Conservation (phyloP, 2,888 invertebrate genomes). For the Cerastis leucographa region DNA sequence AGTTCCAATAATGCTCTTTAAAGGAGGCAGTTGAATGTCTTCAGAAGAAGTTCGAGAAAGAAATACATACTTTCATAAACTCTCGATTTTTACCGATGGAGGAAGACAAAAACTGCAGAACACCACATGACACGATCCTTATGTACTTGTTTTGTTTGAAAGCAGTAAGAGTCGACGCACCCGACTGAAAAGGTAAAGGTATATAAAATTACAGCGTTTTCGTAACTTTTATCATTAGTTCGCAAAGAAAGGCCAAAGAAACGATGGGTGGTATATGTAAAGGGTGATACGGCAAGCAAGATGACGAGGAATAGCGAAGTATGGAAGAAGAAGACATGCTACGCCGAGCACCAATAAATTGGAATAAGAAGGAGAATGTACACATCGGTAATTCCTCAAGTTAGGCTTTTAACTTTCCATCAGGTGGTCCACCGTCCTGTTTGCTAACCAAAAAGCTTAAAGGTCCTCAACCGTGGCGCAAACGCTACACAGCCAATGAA, state of each 20-base stretch:
- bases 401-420: background rate
- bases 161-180: background rate
- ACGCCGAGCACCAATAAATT: too few species aligned
- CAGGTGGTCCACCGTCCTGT: slow-evolving; percentile 16
- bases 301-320: too few species aligned
- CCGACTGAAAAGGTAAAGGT: background rate
- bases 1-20: background rate
- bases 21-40: background rate
- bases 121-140: background rate
- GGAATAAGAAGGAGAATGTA: background rate
- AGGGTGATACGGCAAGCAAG: too few species aligned
- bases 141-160: background rate
- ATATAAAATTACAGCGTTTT: background rate
- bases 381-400: background rate
- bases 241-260: too few species aligned
- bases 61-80: background rate
- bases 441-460: slow-evolving; percentile 44
- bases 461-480: slow-evolving; percentile 20
- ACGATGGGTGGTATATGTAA: too few species aligned
- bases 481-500: slow-evolving; percentile 42
- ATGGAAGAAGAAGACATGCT: too few species aligned
- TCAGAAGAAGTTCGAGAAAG: background rate
- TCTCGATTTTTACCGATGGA: background rate
- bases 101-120: background rate
- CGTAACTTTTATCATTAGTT: background rate